phyloP scores from a whole-genome alignment of 2,797 vertebrate genomes.

The Pygocentrus nattereri region DNA sequence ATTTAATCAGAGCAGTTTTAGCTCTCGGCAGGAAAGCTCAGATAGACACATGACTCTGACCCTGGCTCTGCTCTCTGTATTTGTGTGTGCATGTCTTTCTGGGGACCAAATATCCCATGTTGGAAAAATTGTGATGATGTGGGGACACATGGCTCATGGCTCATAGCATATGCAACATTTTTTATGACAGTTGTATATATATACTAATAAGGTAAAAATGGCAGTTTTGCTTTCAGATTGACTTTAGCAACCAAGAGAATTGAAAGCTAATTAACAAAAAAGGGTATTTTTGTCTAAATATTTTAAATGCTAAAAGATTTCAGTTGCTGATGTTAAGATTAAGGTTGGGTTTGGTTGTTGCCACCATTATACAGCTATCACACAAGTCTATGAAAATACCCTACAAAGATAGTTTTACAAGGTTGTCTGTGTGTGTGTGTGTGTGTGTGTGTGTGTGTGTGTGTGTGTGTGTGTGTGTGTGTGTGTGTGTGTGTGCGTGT shows the following conservation, averaged over 20 bases:
- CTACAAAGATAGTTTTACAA: not conserved
- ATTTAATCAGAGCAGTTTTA: constrained; percentile 51
- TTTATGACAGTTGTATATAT: no score
- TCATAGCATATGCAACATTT: no score
- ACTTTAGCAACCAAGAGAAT: no score
- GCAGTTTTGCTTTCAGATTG: no score
- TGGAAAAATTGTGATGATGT: not conserved
- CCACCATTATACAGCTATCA: not conserved
- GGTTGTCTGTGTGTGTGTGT: constrained; percentile 14
- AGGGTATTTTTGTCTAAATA: no score
- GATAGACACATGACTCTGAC: constrained; percentile 31
- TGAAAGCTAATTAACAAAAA: no score
- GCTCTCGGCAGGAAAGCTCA: constrained; percentile 42
- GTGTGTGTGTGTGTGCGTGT: constrained; percentile 17
- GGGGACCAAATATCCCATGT: not conserved
- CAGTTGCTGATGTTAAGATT: no score
- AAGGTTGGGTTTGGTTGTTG: no score
- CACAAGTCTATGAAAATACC: not conserved
- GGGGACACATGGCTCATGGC: no score
- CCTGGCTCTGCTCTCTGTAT: constrained; percentile 15
- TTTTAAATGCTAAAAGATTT: no score
- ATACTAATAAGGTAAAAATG: no score
- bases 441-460: no score
- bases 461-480: constrained; percentile 27
- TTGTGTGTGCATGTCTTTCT: not conserved